phyloP scores from a whole-genome alignment of 2,888 invertebrate species.

The Zaprionus lineosus region DNA sequence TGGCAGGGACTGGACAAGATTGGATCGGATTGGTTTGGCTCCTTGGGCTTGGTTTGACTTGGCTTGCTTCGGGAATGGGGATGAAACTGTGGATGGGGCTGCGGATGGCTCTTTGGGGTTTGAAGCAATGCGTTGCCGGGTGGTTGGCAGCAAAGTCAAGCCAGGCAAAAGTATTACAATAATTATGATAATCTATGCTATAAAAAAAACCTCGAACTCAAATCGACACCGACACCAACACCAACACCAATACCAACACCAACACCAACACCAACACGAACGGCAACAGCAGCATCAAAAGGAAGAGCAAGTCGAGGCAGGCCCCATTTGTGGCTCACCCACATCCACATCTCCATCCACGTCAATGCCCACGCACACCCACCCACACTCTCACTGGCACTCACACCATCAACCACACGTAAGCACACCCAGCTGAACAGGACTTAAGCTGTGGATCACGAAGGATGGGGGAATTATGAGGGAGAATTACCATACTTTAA shows the following conservation, averaged over 20 bases:
- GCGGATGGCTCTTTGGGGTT: neutral
- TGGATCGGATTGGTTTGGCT: constrained; percentile 35
- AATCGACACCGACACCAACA: constrained; percentile 46
- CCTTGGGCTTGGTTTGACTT: constrained; percentile 10
- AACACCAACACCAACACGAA: constrained; percentile 30
- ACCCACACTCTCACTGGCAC: too few species aligned
- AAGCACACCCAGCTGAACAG: too few species aligned
- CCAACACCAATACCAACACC: constrained; percentile 28
- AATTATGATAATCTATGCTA: constrained; percentile 79
- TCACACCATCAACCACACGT: too few species aligned
- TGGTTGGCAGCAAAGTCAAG: constrained; percentile 61
- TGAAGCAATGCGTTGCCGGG: constrained; percentile 45
- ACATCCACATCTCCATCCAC: too few species aligned
- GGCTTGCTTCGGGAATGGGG: neutral
- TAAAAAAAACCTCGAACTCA: constrained; percentile 64
- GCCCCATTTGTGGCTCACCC: constrained; percentile 60
- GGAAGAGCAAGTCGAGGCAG: constrained; percentile 20
- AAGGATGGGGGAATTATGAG: constrained; percentile 24
- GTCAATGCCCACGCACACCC: too few species aligned
- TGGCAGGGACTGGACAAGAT: constrained; percentile 31
- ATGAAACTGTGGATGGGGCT: neutral
- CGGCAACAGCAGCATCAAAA: constrained; percentile 23
- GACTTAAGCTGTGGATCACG: too few species aligned
- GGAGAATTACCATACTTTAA: constrained; percentile 77
- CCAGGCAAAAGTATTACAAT: constrained; percentile 77